Evolutionary conservation across 2,888 invertebrate genomes (phyloP).

Genomic region (Caenorhabditis wallacei): DNA sequence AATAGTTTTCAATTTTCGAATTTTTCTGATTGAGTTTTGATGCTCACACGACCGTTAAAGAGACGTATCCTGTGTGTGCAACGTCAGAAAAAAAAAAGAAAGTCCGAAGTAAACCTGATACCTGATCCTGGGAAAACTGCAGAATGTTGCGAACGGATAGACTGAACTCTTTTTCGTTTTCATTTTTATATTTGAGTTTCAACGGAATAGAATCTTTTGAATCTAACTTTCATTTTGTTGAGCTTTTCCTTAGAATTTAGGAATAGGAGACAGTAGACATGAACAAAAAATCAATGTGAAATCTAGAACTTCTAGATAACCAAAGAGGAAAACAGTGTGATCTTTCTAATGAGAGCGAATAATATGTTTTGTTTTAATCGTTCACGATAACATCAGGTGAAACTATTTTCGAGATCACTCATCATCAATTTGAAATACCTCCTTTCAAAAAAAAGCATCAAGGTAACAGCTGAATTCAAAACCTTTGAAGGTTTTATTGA

Average conservation of each 20-base stretch:
- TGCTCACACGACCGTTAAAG: neutral
- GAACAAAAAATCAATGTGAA: too few species aligned
- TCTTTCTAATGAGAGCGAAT: too few species aligned
- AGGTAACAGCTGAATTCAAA: neutral
- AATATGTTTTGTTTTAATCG: too few species aligned
- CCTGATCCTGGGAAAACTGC: slow-evolving; percentile 13
- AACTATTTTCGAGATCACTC: too few species aligned
- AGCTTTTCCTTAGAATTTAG: neutral
- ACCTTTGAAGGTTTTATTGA: neutral
- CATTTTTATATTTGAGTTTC: slow-evolving; percentile 7
- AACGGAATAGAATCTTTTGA: neutral
- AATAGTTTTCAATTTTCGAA: too few species aligned
- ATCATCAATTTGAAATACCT: too few species aligned
- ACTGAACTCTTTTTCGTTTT: neutral
- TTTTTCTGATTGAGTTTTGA: neutral
- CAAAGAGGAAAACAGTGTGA: too few species aligned
- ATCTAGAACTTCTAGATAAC: too few species aligned
- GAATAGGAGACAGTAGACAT: too few species aligned
- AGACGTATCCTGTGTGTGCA: neutral
- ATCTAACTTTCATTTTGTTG: neutral
- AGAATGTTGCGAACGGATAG: slow-evolving; percentile 23
- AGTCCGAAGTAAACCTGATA: slow-evolving; percentile 18
- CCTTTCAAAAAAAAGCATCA: too few species aligned
- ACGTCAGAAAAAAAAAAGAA: slow-evolving; percentile 3
- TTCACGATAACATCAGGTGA: too few species aligned